These are phyloP conservation scores for Taeniopygia guttata DNA, from an alignment of 2,797 vertebrate species.

Conservation along the genomic window DNA sequence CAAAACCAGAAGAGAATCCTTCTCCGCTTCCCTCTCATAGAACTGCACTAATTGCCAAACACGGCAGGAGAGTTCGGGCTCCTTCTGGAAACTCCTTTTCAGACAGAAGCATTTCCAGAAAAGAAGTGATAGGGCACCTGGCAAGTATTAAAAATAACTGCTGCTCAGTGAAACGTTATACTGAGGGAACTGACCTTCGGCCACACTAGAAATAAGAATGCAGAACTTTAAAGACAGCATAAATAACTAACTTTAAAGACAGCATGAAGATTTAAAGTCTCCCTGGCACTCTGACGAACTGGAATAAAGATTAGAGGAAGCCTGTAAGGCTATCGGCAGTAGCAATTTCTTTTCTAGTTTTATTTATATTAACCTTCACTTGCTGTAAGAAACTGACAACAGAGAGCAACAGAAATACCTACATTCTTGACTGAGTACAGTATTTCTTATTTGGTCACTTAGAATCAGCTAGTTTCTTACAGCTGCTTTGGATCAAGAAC, in stretches of 20 bases:
- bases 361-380: background rate
- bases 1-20: background rate
- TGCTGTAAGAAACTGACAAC: background rate
- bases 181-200: background rate
- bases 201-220: background rate
- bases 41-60: background rate
- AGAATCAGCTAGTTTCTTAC: background rate
- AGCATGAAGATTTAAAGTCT: background rate
- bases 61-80: background rate
- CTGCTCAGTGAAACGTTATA: background rate
- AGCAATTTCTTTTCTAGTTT: background rate
- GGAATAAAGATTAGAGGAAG: background rate
- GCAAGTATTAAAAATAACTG: conserved; percentile 13
- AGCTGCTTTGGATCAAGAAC: background rate
- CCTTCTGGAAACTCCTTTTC: background rate
- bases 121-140: background rate
- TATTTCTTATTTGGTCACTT: background rate
- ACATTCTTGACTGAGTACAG: background rate
- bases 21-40: background rate
- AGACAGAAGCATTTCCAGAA: background rate
- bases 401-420: background rate
- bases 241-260: background rate
- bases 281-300: background rate
- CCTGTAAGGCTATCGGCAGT: background rate
- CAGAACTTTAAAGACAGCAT: background rate